Base-by-base conservation (phyloP, 2,113 vertebrate genomes). In the Microcebus murinus region DNA sequence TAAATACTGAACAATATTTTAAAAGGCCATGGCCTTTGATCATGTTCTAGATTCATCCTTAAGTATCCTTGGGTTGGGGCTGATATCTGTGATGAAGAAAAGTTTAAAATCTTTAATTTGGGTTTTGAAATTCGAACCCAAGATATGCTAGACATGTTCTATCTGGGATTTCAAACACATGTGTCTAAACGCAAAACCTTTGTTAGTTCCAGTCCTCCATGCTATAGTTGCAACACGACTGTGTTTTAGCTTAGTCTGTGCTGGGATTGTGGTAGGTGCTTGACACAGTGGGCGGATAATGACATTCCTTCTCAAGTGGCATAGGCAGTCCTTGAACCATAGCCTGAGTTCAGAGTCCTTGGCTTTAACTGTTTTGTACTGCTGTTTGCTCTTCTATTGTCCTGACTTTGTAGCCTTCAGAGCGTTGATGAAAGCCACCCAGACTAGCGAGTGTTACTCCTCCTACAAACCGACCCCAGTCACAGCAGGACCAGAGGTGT, bases 91-190 rank as follows among this genome's bases (percentile, higher is more conserved):
- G 95, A 68, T 20, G 8, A 63, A 87, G 34, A 39, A 70, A 90
- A 84, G 14, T 65, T 82, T 74, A 84, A 65, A 74, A 65, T 11
- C 7, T 82, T 85, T 76, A 50, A 92, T 71, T 76, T 1, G 0
- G 10, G 14, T 68, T 95, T 89, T 61, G 36, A 92, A 95, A 95
- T 89, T 63, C 27, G 83, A 86, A 79, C 34, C 20, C 34, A 84
- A 70, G 29, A 15, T 12, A 4, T 15, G 9, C 52, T 57, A 55
- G 39, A 2, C 70, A 20, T 2, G 11, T 29, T 76, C 10, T 6
- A 0, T 39, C 18, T 0, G 14, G 65, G 23, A 79, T 71, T 86
- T 91, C 25, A 61, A 31, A 20, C 34, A 10, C 4, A 1, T 8
- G n/a, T 13, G 21, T 80, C 25, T 39, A 61, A 63, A 45, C 80